These are phyloP conservation scores for Hemibagrus wyckioides DNA, from an alignment of 2,113 vertebrate genomes.

Conservation along the genomic window DNA sequence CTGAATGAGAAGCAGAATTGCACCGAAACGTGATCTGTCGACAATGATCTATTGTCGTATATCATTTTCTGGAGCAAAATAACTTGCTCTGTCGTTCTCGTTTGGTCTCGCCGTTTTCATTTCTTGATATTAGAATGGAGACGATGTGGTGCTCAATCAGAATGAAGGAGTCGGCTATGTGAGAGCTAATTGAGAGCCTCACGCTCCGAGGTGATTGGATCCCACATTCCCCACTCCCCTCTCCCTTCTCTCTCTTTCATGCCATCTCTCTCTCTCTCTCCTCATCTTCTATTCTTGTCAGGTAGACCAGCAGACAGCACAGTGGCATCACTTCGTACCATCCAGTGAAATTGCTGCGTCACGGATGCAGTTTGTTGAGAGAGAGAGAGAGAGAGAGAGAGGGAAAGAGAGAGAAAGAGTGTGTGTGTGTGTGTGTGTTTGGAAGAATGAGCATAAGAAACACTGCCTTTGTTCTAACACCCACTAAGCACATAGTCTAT, in stretches of 20 bases:
- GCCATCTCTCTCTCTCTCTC: slow-evolving; percentile 6
- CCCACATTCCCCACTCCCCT: neutral
- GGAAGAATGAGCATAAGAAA: neutral
- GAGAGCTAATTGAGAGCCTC: slow-evolving; percentile 9
- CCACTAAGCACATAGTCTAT: slow-evolving; percentile 4
- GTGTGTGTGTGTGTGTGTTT: slow-evolving; percentile 42
- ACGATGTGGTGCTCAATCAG: slow-evolving; percentile 26
- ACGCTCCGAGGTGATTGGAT: slow-evolving; percentile 10
- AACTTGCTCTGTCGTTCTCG: neutral
- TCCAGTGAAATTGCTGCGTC: slow-evolving; percentile 64
- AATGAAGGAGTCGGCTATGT: slow-evolving; percentile 21
- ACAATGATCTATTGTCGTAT: neutral
- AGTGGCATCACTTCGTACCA: slow-evolving; percentile 54
- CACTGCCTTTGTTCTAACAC: slow-evolving; percentile 27
- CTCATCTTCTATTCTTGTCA: slow-evolving; percentile 44
- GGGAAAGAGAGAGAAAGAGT: slow-evolving; percentile 4
- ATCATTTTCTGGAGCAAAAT: neutral
- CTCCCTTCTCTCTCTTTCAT: neutral
- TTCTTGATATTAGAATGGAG: slow-evolving; percentile 4
- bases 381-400: slow-evolving; percentile 19
- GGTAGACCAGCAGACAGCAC: slow-evolving; percentile 44
- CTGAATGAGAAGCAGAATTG: neutral
- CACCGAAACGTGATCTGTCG: neutral
- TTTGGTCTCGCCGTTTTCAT: slow-evolving; percentile 25
- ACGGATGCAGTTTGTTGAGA: slow-evolving; percentile 55